Conservation (phyloP, 2,113 vertebrate genomes). For the Spea multiplicata region DNA sequence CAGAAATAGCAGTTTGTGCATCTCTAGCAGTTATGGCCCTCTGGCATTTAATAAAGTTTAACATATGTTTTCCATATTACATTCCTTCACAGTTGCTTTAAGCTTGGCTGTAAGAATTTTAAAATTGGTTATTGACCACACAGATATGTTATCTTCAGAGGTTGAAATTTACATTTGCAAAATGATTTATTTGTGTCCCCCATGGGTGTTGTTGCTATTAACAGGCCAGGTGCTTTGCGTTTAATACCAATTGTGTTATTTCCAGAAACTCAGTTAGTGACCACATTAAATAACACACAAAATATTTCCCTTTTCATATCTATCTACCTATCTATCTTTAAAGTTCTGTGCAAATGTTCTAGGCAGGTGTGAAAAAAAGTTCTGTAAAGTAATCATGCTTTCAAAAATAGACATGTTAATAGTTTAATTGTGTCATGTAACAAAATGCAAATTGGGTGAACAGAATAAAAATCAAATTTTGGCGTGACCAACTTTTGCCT, state of each 20-base stretch:
- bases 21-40: neutral
- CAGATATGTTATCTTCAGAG: slow-evolving; percentile 32
- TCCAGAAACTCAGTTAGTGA: neutral
- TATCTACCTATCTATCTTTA: too few species aligned
- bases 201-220: slow-evolving; percentile 15
- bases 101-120: slow-evolving; percentile 32
- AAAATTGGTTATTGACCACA: slow-evolving; percentile 37
- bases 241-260: slow-evolving; percentile 8
- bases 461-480: too few species aligned
- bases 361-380: too few species aligned
- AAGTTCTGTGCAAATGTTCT: too few species aligned
- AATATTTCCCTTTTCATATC: too few species aligned
- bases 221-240: slow-evolving; percentile 29
- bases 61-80: slow-evolving; percentile 42
- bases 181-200: slow-evolving; percentile 37
- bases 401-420: too few species aligned
- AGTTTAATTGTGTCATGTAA: too few species aligned
- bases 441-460: too few species aligned
- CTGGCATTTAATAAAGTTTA: neutral
- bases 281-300: neutral
- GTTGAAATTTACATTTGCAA: slow-evolving; percentile 13
- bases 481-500: too few species aligned
- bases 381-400: too few species aligned
- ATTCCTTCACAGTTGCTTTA: slow-evolving; percentile 32
- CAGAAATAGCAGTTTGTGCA: neutral